Conservation (phyloP, 2,797 vertebrate genomes). For the Sylvilagus floridanus region DNA sequence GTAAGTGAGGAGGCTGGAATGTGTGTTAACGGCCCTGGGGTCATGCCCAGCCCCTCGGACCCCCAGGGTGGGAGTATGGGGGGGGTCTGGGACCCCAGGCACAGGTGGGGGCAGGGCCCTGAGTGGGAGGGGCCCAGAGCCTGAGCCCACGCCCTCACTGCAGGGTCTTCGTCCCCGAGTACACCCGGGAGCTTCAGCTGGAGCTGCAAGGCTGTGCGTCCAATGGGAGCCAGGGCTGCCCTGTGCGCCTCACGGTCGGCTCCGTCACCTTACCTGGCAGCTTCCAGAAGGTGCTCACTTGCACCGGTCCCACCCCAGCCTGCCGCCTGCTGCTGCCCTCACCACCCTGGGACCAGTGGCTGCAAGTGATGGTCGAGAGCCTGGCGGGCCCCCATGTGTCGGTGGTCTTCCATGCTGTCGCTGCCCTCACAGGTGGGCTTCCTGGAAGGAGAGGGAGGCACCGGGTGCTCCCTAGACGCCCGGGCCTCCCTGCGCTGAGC, state of each 20-base stretch:
- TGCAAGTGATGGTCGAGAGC: slow-evolving; percentile 91
- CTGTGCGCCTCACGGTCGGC: slow-evolving; percentile 90
- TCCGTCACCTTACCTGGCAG: slow-evolving; percentile 88
- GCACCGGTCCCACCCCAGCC: slow-evolving; percentile 77
- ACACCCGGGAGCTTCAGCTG: slow-evolving; percentile 89
- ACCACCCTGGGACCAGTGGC: slow-evolving; percentile 95
- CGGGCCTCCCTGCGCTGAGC: background rate
- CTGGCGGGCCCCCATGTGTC: slow-evolving; percentile 82
- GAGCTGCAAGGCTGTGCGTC: slow-evolving; percentile 88
- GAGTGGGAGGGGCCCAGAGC: background rate
- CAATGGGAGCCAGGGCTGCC: slow-evolving; percentile 83
- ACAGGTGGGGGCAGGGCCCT: too few relatives aligned
- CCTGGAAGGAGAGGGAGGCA: background rate
- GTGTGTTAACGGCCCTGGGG: background rate
- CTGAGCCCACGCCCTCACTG: background rate
- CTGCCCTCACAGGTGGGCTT: slow-evolving; percentile 91
- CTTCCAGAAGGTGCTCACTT: slow-evolving; percentile 89
- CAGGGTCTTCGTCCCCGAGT: slow-evolving; percentile 94
- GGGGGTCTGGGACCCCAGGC: too few relatives aligned
- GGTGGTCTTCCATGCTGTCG: slow-evolving; percentile 88
- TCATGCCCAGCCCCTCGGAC: too few relatives aligned
- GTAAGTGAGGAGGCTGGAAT: background rate
- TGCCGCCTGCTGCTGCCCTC: slow-evolving; percentile 89
- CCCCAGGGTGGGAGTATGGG: too few relatives aligned
- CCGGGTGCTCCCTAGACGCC: background rate